Evolutionary conservation across 2,797 vertebrate genomes (phyloP), one percentile per base, ranked within the genome.

Genomic region (Zonotrichia albicollis): DNA sequence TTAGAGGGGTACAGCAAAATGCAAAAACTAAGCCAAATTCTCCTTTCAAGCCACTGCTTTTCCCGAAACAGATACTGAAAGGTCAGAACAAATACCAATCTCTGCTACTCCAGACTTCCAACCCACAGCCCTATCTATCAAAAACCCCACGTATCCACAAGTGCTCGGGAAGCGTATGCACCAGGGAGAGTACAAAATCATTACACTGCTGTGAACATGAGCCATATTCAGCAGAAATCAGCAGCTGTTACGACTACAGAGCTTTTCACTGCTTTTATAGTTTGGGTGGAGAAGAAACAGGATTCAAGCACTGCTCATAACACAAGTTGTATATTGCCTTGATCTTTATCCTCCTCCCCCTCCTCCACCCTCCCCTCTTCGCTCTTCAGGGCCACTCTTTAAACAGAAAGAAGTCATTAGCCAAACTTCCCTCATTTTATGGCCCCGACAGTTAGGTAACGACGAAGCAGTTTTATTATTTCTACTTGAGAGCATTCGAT

Each of bases 291-390:
- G 96, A 94, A 86, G 54, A 67, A 94, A 90, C 78, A 94, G 93
- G 73, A 97, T 96, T 96, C 93, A 80, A 95, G 90, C 72, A 36
- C 53, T 58, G 93, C 81, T 94, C 95, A 36, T 65, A 93, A 91
- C 96, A 45, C 68, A 95, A 97, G 88, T 95, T 94, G 75, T 96
- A 54, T 91, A 97, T n/a, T 78, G 87, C 93, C 96, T 97, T 96
- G 94, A 97, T 97, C 92, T 85, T 60, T 94, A 88, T 46, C 73
- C 78, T 70, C 77, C 51, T 53, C 25, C 57, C 43, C 54, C 26
- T 20, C 13, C 14, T 13, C 9, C 26, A 22, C 26, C 16, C 3
- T 19, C 4, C 6, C 12, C 29, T 58, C 30, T 42, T 34, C 36
- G 87, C 74, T 94, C 84, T 88, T 93, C 95, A 68, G 94, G 95